Percentiles rank a stretch among this genome's conserved stretches.
Evolutionary conservation across 2,113 vertebrate genomes (phyloP).

Genomic region (Hemichromis elongatus): DNA sequence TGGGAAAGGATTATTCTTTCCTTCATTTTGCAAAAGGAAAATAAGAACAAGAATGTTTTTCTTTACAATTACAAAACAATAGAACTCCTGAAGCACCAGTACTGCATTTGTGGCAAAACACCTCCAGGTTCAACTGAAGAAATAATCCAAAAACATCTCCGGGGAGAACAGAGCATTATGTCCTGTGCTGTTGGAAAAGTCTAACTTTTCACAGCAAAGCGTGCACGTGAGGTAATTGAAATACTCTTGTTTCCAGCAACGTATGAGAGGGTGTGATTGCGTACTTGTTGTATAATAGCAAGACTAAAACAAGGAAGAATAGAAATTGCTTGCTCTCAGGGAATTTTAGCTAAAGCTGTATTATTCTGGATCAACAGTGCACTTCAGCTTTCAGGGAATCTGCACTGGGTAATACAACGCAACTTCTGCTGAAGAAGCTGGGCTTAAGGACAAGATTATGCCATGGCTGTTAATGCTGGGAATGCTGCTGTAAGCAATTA

Average conservation of each 20-base stretch:
- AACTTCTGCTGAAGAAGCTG: slow-evolving; percentile 34
- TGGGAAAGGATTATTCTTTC: background rate
- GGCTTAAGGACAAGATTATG: slow-evolving; percentile 35
- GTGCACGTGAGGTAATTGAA: background rate
- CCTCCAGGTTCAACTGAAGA: background rate
- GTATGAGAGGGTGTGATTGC: background rate
- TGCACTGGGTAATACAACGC: slow-evolving; percentile 3
- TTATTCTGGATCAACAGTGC: slow-evolving; percentile 29
- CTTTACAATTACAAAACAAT: background rate
- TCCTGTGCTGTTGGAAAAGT: background rate
- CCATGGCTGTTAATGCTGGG: slow-evolving; percentile 18
- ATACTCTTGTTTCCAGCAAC: background rate
- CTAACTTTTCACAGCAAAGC: background rate
- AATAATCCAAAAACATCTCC: background rate
- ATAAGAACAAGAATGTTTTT: background rate
- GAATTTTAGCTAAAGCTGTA: slow-evolving; percentile 11
- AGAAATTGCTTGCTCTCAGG: slow-evolving; percentile 14
- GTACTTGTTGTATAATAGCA: slow-evolving; percentile 19
- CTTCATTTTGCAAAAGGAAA: background rate
- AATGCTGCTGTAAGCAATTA: slow-evolving; percentile 47
- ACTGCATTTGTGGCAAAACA: background rate
- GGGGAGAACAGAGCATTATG: background rate
- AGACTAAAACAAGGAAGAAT: slow-evolving; percentile 20
- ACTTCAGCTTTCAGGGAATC: slow-evolving; percentile 25
- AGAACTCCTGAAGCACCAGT: background rate